Evolutionary conservation across 2,888 invertebrate genomes (phyloP), one percentile per base, ranked within the genome.

Genomic region (Apotomis turbidana): DNA sequence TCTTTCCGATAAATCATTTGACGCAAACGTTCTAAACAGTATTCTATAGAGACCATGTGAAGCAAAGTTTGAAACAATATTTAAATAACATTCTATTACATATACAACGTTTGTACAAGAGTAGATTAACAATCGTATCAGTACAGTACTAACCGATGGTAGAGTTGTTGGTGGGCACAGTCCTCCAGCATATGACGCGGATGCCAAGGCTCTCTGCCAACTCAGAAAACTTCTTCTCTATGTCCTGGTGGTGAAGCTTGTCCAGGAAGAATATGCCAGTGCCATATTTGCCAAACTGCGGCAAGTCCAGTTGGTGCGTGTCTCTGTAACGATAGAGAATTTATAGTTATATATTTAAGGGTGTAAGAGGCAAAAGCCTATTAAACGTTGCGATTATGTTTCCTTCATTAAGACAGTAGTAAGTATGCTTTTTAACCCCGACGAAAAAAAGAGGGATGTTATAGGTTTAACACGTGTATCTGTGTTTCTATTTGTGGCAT

Each of bases 261-360:
- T 99, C 98, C 89, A 99, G 93, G 93, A 98, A 99, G 85, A 99
- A 95, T 77, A 99, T 98, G 74, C 99, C 99, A 27, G 99, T 99
- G 68, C 99, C 99, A 94, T 99, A 99, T 78, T 95, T 94, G 4
- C 99, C 99, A 81, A 96, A 95, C 27, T 96, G 95, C 8, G 99
- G 99, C 80, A 99, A 94, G 77, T 96, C 95, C 74, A 98, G 94
- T 80, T 96, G 97, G 82, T 96, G 95, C 76, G 95, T 95, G 84
- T 97, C 96, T 88, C 98, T 98, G 93, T 49, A 90, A 90, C 74
- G 78, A 82, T 74, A 51, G 27, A 44, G 10, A 67, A 61, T 49
- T 10, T 3, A 4, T 15, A 36, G 58, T 58, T 51, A 63, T 36
- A 6, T 27, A 27, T 41, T 49, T 27, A 15, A 46, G 41, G 0